Conservation (phyloP, 2,888 invertebrate species). For the Arge pagana region DNA sequence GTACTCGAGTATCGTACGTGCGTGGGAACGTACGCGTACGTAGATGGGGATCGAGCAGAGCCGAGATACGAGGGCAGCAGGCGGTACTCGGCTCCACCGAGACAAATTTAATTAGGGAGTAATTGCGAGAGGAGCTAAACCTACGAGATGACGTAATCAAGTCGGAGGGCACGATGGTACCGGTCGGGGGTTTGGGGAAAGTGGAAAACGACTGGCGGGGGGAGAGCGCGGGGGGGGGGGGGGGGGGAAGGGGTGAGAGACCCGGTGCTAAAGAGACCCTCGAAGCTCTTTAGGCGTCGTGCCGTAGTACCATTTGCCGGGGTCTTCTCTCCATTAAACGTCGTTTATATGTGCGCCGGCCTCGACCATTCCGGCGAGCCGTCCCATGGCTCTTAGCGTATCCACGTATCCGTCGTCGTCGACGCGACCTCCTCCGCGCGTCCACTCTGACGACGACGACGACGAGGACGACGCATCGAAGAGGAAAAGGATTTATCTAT, state of each 20-base stretch:
- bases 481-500: no score
- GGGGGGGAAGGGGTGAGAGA: no score
- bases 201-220: no score
- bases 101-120: conserved; percentile 32
- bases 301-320: conserved; percentile 9
- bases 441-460: background rate
- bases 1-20: no score
- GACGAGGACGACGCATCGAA: background rate
- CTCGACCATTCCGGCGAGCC: conserved; percentile 23
- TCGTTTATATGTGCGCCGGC: conserved; percentile 29
- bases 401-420: background rate
- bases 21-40: conserved; percentile 15
- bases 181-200: conserved; percentile 5
- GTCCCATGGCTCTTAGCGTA: conserved; percentile 10
- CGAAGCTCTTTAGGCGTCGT: conserved; percentile 18
- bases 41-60: conserved; percentile 17
- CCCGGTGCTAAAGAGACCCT: conserved; percentile 20
- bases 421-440: background rate
- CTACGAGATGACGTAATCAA: conserved; percentile 34
- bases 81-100: conserved; percentile 4
- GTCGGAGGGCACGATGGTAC: conserved; percentile 22
- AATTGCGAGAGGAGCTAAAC: conserved; percentile 32
- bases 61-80: no score
- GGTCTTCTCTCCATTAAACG: conserved; percentile 31
- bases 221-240: no score